Evolutionary conservation across 2,113 vertebrate species (phyloP), one percentile per base, ranked within the genome.

Genomic region (Gobiocypris rarus): DNA sequence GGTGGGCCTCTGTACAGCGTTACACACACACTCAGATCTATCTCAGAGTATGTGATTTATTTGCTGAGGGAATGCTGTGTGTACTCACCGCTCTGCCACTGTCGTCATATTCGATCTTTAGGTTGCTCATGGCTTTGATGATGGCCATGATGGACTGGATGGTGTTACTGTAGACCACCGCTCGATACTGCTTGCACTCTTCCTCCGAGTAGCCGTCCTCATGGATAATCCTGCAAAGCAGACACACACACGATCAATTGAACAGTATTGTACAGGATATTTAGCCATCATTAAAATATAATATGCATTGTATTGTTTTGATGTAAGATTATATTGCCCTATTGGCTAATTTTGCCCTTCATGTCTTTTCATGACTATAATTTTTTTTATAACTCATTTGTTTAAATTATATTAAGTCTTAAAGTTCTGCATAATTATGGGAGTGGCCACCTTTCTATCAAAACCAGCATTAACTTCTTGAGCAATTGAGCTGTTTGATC

Each of bases 131-230:
- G 0, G 97, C 97, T 92, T 98, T 98, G 93, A 98, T 96, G 82
- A 98, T 99, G 84, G 97, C 97, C 97, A 99, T 98, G 87, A 99
- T 98, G 89, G 97, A 99, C 93, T 99, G 97, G 93, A 98, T 98
- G 92, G 97, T 99, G 94, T 99, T 99, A 94, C 97, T 99, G 94
- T 96, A 99, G 83, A 99, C 97, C 26, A 99, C 97, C 0, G 97
- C 97, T 92, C 96, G 96, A 94, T 99, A 99, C 91, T 99, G 97
- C 92, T 96, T 96, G 88, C 97, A 98, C 75, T 99, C 97, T 10
- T 98, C 97, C 93, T 98, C 97, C 5, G 97, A 98, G 90, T 99
- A 99, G 79, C 97, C 97, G 6, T 97, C 97, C 90, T 99, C 97
- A 0, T 99, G 97, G 90, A 99, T 99, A 88, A 99, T 99, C 94